Evolutionary conservation across 2,888 invertebrate species (phyloP), one percentile per base, ranked within the genome.

Genomic region (Odontocolon sp.): DNA sequence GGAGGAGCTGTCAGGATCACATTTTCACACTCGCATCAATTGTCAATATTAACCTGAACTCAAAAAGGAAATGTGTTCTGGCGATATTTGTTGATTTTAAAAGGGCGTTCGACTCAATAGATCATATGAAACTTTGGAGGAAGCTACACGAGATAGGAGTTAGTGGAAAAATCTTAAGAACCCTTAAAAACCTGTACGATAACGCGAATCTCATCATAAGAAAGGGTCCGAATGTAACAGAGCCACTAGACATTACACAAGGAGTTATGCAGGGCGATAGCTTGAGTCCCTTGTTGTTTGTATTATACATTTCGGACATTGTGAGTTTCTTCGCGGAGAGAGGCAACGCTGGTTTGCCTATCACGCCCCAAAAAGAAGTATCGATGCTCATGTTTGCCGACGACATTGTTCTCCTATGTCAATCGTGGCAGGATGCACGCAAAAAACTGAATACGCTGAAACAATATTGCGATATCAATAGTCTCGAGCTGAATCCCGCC

Each of bases 1-100:
- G 66, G 78, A 52, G 66, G 47, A 63, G 78, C 2, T 67, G 67
- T 36, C 38, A 50, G 23, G 72, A 79, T 6, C 54, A 64, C 6
- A 69, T 79, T 2, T 79, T 73, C 50, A 40, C 57, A 9, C 59
- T 73, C 9, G 28, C 23, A 0, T 23, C 63, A 6, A 31, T 63
- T 1, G 57, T 73, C 5, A 68, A 57, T n/a, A 47, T 68, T 21
- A 36, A 72, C 16, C 50, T 77, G 3, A 42, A 50, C 8, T 14
- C 45, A 5, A 42, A 18, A 26, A 40, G 26, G 9, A 56, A 36
- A 8, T 8, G 47, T 14, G 31, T 69, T 1, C 64, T 50, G 14
- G 79, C 59, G 2, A 59, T 76, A 21, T 79, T 79, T 1, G 64
- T 77, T 1, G 77, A 21, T 2, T 45, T 45, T 8, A 45, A 45